phyloP scores from a whole-genome alignment of 2,797 vertebrate species.

The Chelon auratus region DNA sequence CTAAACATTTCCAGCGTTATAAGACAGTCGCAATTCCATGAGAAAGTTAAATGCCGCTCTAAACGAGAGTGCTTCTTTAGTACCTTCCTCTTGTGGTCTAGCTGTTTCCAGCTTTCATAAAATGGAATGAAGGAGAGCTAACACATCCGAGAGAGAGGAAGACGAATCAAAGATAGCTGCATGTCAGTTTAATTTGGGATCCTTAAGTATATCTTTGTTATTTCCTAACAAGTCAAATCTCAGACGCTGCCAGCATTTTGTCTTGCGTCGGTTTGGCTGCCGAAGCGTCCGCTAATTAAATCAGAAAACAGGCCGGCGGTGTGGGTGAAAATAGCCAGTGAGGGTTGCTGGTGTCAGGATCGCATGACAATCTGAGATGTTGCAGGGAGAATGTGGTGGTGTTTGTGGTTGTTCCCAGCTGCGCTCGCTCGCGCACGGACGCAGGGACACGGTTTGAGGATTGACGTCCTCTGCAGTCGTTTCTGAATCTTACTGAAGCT shows the following conservation, averaged over 20 bases:
- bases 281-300: not conserved
- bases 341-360: not conserved
- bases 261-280: constrained; percentile 18
- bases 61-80: not conserved
- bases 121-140: not conserved
- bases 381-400: constrained; percentile 16
- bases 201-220: not conserved
- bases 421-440: too few relatives aligned
- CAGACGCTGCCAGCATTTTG: not conserved
- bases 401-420: too few relatives aligned
- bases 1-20: too few relatives aligned
- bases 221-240: not conserved
- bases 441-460: not conserved
- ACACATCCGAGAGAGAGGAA: not conserved
- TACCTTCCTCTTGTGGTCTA: not conserved
- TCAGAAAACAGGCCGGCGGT: not conserved
- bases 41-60: not conserved
- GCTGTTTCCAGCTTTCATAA: too few relatives aligned
- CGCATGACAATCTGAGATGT: constrained; percentile 5
- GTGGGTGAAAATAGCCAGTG: not conserved
- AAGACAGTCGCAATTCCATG: too few relatives aligned
- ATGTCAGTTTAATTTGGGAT: not conserved
- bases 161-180: not conserved
- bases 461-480: not conserved
- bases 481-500: not conserved